Base-by-base conservation (phyloP, 2,888 invertebrate species). In the Drosophila austrosaltans region DNA sequence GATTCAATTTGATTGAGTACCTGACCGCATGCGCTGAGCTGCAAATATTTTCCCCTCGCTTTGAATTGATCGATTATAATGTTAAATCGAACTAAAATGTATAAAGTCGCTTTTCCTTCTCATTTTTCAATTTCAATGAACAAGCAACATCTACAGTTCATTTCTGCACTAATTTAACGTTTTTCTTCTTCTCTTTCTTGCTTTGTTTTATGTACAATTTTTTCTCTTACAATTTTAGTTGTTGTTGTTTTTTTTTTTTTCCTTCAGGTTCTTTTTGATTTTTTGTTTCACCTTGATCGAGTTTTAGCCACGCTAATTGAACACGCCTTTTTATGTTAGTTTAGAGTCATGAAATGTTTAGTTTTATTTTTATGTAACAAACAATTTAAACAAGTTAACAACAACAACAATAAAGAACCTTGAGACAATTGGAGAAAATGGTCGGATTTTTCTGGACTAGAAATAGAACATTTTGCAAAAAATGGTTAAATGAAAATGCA, bases 1-100 rank as follows among this genome's bases (percentile, higher is more conserved):
- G 48, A 48, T 48, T 48, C 58, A 53, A 67, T 63, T 70, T 82
- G 79, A 84, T 87, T 84, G 82, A 89, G 86, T 84, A 76, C 78
- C 76, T 65, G 65, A 68, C 70, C 70, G 82, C 85, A 84, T 72
- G 85, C 72, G 72, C 81, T 75, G 54, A 61, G 70, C 81, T 75
- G 57, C 57, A 70, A 57, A 57, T 25, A 76, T 81, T 69, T 74
- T 79, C 86, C 87, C 76, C 82, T 87, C 80, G 80, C 76, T 87
- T 89, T 82, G 74, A 82, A 85, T 89, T 89, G 89, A 89, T 89
- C 85, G 85, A 86, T 86, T 86, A 86, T 86, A 82, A 86, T 87
- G 88, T 89, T 86, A 85, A 89, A 78, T 75, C 72, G 67, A 48
- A 70, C 62, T 69, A 62, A 16, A 16, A 16, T 16, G 16, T 16